Evolutionary conservation across 2,888 invertebrate genomes (phyloP).

Genomic region (Orthonychiurus folsomi): DNA sequence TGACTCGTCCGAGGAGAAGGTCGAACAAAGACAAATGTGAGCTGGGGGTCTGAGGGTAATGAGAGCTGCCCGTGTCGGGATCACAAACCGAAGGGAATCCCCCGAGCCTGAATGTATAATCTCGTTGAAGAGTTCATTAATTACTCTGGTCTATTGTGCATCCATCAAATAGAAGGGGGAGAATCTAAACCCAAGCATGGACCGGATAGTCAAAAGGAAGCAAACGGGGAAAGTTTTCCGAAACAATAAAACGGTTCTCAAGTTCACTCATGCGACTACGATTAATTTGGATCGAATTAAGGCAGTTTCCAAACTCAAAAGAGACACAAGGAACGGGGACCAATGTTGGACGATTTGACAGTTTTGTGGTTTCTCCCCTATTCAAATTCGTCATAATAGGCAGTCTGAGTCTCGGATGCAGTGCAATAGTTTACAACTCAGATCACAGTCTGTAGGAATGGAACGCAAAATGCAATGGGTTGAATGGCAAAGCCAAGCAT

Average conservation of each 20-base stretch:
- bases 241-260: conserved; percentile 1
- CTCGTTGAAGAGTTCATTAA: neutral
- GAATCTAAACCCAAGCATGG: neutral
- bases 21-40: too few relatives aligned
- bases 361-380: neutral
- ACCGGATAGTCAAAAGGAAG: neutral
- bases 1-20: too few relatives aligned
- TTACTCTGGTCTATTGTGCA: neutral
- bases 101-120: neutral
- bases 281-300: conserved; percentile 1
- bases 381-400: neutral
- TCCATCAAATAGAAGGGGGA: neutral
- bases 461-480: too few relatives aligned
- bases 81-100: neutral
- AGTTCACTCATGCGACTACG: conserved; percentile 1
- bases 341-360: neutral
- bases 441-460: too few relatives aligned
- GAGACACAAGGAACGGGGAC: too few relatives aligned
- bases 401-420: too few relatives aligned
- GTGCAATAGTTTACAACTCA: too few relatives aligned
- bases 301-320: neutral
- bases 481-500: too few relatives aligned
- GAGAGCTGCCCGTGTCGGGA: neutral
- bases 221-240: neutral
- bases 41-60: too few relatives aligned